phyloP scores from a whole-genome alignment of 1,140 invertebrate genomes.

The Bathynomus jamesi region DNA sequence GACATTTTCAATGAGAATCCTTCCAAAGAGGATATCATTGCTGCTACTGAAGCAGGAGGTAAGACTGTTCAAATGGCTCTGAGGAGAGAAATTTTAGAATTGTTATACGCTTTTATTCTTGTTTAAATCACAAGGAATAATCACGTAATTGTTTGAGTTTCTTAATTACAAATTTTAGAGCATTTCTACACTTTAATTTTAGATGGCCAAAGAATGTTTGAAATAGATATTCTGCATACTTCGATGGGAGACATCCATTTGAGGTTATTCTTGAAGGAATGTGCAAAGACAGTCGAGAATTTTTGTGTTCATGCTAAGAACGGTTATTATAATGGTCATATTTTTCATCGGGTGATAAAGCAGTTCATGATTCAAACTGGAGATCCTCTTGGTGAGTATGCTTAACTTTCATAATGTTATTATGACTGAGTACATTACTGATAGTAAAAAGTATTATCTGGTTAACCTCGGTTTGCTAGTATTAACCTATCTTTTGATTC shows the following conservation, averaged over 20 bases:
- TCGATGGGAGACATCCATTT: conserved; percentile 90
- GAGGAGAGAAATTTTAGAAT: no score
- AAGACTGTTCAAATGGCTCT: conserved; percentile 37
- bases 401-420: no score
- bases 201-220: conserved; percentile 70
- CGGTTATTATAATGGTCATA: conserved; percentile 95
- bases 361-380: conserved; percentile 99
- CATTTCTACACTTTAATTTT: conserved; percentile 20
- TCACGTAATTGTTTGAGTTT: no score
- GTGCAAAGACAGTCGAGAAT: conserved; percentile 93
- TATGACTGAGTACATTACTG: no score
- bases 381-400: conserved; percentile 91
- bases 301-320: conserved; percentile 94
- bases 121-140: no score
- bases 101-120: no score
- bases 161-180: no score
- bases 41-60: conserved; percentile 82
- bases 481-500: no score
- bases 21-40: conserved; percentile 95
- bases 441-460: no score
- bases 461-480: no score
- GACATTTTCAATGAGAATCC: conserved; percentile 99
- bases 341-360: conserved; percentile 97
- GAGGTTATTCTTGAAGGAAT: conserved; percentile 86
- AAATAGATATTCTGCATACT: conserved; percentile 85